phyloP scores from a whole-genome alignment of 2,797 vertebrate species.

The Acrocephalus scirpaceus region DNA sequence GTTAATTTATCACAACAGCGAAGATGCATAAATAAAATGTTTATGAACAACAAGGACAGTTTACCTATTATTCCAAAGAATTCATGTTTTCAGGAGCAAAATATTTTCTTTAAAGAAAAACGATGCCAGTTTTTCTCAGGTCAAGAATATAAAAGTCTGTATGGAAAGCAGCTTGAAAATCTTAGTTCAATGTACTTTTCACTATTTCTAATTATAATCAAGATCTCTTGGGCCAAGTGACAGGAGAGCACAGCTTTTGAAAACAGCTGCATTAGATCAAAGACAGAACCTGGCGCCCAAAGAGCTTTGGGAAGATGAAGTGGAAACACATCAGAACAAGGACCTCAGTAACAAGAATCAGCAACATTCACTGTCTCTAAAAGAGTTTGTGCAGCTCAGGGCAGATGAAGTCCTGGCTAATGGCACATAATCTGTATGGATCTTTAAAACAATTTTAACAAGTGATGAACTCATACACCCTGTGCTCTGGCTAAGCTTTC shows the following conservation, averaged over 20 bases:
- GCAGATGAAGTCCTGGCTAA: neutral
- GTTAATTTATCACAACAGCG: slow-evolving; percentile 81
- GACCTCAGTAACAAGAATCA: neutral
- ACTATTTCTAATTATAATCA: neutral
- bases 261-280: neutral
- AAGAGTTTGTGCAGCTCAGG: neutral
- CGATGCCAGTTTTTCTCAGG: slow-evolving; percentile 12
- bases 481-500: neutral
- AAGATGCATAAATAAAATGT: slow-evolving; percentile 81
- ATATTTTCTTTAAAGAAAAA: slow-evolving; percentile 73
- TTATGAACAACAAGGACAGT: slow-evolving; percentile 78
- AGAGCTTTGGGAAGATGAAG: neutral
- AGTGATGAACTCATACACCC: neutral
- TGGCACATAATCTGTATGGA: neutral
- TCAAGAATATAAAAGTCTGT: neutral
- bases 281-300: neutral
- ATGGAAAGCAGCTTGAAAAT: slow-evolving; percentile 14
- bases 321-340: neutral
- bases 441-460: neutral
- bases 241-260: neutral
- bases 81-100: slow-evolving; percentile 60
- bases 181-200: neutral
- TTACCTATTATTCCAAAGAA: slow-evolving; percentile 76
- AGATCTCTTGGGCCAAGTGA: neutral
- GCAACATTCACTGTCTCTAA: neutral